Evolutionary conservation across 2,888 invertebrate species (phyloP), one percentile per base, ranked within the genome.

Genomic region (Aleiodes alternator): DNA sequence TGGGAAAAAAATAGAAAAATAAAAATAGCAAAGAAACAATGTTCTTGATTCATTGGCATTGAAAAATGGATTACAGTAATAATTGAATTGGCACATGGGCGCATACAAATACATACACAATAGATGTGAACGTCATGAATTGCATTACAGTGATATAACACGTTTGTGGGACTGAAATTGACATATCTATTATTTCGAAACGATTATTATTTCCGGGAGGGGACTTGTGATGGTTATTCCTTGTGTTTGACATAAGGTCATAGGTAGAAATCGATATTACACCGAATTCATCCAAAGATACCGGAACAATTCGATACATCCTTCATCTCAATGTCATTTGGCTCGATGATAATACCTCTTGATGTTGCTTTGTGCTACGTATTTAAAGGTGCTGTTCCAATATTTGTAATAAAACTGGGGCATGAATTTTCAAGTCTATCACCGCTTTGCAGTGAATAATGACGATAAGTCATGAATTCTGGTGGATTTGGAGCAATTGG

Each of bases 381-480:
- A 78, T 87, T 86, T 16, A 88, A 79, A 0, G 88, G 82, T 0
- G 88, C 86, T 9, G 85, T 86, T 9, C 88, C 87, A 76, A 89
- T 87, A 68, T 87, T 88, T 78, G 87, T 86, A 80, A 89, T 89
- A 75, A 89, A 89, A 79, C 89, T 89, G 23, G 89, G 89, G 75
- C 88, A 89, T 2, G 88, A 76, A 75, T 87, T 89, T 68, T 89
- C 89, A 4, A 85, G 82, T 11, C 87, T 79, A 82, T 94, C 94
- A 38, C 93, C 93, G 82, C 93, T 92, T 82, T 94, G 94, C 82
- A 94, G 92, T 73, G 93, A 94, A 88, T 94, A 94, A 87, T 94
- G 94, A 79, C 94, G 90, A 87, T 96, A 96, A 14, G 96, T 95
- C 88, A 96, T 94, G 89, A 95, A 96, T 84, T 96, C 95, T 11